Base-by-base conservation (phyloP, 2,797 vertebrate species). In the Chelmon rostratus region DNA sequence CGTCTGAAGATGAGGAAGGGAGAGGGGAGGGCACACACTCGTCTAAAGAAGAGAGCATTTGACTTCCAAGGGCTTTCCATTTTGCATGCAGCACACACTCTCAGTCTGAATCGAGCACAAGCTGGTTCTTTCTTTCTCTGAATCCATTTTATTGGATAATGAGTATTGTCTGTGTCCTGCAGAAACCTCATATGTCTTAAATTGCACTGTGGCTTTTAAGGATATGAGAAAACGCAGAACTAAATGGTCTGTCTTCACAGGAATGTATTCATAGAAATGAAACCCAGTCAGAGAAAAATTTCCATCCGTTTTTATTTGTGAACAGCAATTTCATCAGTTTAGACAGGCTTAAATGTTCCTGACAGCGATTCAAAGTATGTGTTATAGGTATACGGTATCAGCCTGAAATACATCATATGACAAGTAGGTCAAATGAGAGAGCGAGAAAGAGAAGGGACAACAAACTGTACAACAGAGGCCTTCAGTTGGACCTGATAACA, bases 101-200 rank as follows among this genome's bases (percentile, higher is more conserved):
- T 50, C 58, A 19, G 25, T 65, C 65, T 58, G 56, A 69, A 78
- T 71, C 12, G 21, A 66, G 49, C 58, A 37, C 46, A 54, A 13
- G 40, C 52, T 40, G 28, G 1, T 58, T 50, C 28, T 53, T 38
- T 47, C 62, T 47, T 56, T 71, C 40, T n/a, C 21, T 38, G 35
- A 74, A 72, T 78, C 23, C n/a, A 28, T 77, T 67, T 73, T 49
- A 74, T 73, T 73, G 56, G 40, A 77, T 83, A 81, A 83, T 81
- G 69, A 69, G 66, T 68, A 64, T 64, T 67, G 63, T 58, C 63
- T 23, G 18, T 56, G 62, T 66, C 62, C 56, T 67, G 50, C 31
- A 74, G 70, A 66, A 86, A 71, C 38, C 40, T 75, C 5, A 28
- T 23, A 64, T n/a, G 33, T 53, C 16, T n/a, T 10, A 66, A 61